Percentiles rank a stretch among this genome's conserved stretches.
phyloP scores from a whole-genome alignment of 2,888 invertebrate genomes.

The Toxonevra muliebris region DNA sequence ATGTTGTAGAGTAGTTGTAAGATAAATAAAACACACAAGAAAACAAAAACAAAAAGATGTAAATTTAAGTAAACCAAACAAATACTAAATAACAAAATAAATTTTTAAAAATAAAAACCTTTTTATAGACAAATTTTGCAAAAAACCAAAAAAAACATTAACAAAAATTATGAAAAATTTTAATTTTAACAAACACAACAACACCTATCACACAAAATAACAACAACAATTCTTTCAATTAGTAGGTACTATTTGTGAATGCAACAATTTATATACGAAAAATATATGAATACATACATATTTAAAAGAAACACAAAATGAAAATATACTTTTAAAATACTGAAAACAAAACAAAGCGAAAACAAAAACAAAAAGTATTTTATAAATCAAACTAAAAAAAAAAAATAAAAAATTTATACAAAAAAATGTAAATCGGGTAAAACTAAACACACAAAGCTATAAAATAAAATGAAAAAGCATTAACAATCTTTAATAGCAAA shows the following conservation, averaged over 20 bases:
- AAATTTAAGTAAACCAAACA: not conserved
- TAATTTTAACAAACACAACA: slow-evolving; percentile 23
- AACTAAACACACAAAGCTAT: slow-evolving; percentile 16
- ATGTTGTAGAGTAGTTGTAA: slow-evolving; percentile 37
- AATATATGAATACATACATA: not conserved
- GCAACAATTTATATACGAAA: not conserved
- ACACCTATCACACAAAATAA: not conserved
- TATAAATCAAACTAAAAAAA: not conserved
- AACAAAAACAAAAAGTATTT: not conserved
- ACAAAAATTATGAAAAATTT: not conserved
- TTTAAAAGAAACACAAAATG: slow-evolving; percentile 12
- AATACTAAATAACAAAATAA: slow-evolving; percentile 6
- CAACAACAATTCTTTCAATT: slow-evolving; percentile 8
- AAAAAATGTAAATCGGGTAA: slow-evolving; percentile 1
- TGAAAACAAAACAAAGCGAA: not conserved
- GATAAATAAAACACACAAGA: slow-evolving; percentile 20
- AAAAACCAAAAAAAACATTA: not conserved
- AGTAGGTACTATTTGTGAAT: not conserved
- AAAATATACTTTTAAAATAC: slow-evolving; percentile 29
- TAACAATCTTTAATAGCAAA: slow-evolving; percentile 25
- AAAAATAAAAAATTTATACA: not conserved
- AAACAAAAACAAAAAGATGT: slow-evolving; percentile 12
- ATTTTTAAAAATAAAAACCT: slow-evolving; percentile 17
- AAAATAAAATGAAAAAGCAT: slow-evolving; percentile 21
- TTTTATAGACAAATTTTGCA: slow-evolving; percentile 33